These are phyloP conservation scores for Teleopsis dalmanni DNA, from an alignment of 1,140 invertebrate genomes.

Conservation along the genomic window DNA sequence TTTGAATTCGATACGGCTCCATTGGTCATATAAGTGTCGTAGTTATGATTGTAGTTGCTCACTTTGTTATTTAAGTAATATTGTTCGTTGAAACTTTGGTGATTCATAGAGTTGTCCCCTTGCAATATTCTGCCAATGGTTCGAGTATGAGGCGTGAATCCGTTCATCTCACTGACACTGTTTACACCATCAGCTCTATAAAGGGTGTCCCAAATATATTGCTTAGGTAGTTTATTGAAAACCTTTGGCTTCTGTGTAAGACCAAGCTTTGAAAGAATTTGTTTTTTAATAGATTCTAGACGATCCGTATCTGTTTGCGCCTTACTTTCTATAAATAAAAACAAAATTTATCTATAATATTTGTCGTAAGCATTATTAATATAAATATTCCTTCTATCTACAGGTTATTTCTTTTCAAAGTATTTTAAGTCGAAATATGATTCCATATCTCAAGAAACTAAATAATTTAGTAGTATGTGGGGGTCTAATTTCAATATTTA, in stretches of 20 bases:
- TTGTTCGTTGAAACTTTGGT: no score
- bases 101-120: no score
- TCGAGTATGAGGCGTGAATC: no score
- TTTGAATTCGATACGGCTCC: no score
- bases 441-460: background rate
- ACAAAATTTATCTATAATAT: conserved; percentile 13
- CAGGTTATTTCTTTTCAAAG: conserved; percentile 24
- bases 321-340: conserved; percentile 11
- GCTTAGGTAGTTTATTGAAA: conserved; percentile 56
- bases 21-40: no score
- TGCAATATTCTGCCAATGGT: no score
- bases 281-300: conserved; percentile 67
- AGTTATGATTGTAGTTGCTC: no score
- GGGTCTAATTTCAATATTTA: conserved; percentile 15
- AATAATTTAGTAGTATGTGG: background rate
- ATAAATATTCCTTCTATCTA: conserved; percentile 14
- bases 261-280: conserved; percentile 67
- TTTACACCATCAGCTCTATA: conserved; percentile 49
- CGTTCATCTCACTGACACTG: conserved; percentile 8
- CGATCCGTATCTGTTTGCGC: conserved; percentile 50
- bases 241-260: conserved; percentile 62
- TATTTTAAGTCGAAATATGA: conserved; percentile 20
- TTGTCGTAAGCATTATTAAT: conserved; percentile 23
- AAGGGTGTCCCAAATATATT: conserved; percentile 62
- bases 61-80: no score